These are phyloP conservation scores for Idaea aversata DNA, from an alignment of 2,888 invertebrate genomes.

Conservation along the genomic window DNA sequence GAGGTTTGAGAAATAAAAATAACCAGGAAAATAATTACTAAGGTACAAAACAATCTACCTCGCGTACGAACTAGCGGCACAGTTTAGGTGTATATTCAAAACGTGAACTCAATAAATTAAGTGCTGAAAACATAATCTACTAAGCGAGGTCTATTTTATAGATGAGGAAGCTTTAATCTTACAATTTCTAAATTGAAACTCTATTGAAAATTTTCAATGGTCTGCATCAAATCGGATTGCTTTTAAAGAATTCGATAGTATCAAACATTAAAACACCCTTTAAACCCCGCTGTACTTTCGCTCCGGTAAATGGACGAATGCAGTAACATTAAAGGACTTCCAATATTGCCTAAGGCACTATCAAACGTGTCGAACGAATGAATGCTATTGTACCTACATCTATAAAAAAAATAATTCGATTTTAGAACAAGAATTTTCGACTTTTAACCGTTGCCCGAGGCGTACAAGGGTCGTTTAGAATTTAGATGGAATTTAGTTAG, in stretches of 20 bases:
- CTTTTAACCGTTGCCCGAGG: constrained; percentile 36
- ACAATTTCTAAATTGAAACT: neutral
- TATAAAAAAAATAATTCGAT: constrained; percentile 42
- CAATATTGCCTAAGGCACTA: constrained; percentile 49
- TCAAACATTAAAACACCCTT: constrained; percentile 15
- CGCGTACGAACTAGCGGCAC: too few relatives aligned
- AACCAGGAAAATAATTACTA: too few relatives aligned
- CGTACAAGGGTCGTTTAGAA: constrained; percentile 9
- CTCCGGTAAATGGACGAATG: constrained; percentile 19
- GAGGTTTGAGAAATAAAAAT: too few relatives aligned
- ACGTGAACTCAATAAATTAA: too few relatives aligned
- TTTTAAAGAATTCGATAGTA: constrained; percentile 1
- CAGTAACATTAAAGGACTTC: constrained; percentile 48
- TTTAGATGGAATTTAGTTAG: constrained; percentile 3
- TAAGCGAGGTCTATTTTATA: too few relatives aligned
- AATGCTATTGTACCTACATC: constrained; percentile 33
- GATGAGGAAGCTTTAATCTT: neutral
- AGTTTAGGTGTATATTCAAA: too few relatives aligned
- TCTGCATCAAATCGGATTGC: neutral
- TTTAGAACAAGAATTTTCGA: constrained; percentile 32
- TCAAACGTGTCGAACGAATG: constrained; percentile 42
- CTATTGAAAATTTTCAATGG: neutral
- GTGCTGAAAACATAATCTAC: too few relatives aligned
- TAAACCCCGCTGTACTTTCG: constrained; percentile 11
- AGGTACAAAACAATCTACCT: too few relatives aligned